Evolutionary conservation across 2,888 invertebrate genomes (phyloP).

Genomic region (Nemoura dubitans): DNA sequence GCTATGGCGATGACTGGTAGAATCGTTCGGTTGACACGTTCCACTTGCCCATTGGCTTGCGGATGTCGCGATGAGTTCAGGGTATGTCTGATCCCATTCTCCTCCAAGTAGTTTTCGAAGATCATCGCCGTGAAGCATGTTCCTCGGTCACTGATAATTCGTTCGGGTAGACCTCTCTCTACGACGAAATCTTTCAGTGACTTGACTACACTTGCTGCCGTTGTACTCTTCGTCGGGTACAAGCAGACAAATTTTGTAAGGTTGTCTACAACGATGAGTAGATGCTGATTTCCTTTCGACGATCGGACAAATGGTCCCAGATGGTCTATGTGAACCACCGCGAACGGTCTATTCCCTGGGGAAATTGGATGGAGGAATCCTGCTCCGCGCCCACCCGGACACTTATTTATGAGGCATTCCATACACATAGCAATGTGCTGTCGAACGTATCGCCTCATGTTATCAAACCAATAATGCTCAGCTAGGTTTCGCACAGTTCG

Average conservation of each 20-base stretch:
- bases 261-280: not conserved
- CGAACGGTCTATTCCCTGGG: no score
- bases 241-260: slow-evolving; percentile 18
- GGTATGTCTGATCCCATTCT: slow-evolving; percentile 52
- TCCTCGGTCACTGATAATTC: no score
- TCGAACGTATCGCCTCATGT: slow-evolving; percentile 14
- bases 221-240: not conserved
- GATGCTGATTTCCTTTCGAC: not conserved
- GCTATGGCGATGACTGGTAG: slow-evolving; percentile 47
- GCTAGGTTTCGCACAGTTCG: slow-evolving; percentile 48
- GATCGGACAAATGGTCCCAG: slow-evolving; percentile 19
- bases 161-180: no score
- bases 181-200: no score
- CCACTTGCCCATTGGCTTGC: slow-evolving; percentile 51
- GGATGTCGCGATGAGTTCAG: slow-evolving; percentile 53
- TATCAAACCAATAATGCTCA: slow-evolving; percentile 45
- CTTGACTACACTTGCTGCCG: no score
- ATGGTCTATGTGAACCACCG: slow-evolving; percentile 9
- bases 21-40: slow-evolving; percentile 50
- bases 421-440: no score
- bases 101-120: slow-evolving; percentile 52
- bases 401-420: no score
- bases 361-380: no score
- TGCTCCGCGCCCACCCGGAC: no score
- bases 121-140: slow-evolving; percentile 51